Conservation (phyloP, 2,113 vertebrate species). For the Orthonyx spaldingii region DNA sequence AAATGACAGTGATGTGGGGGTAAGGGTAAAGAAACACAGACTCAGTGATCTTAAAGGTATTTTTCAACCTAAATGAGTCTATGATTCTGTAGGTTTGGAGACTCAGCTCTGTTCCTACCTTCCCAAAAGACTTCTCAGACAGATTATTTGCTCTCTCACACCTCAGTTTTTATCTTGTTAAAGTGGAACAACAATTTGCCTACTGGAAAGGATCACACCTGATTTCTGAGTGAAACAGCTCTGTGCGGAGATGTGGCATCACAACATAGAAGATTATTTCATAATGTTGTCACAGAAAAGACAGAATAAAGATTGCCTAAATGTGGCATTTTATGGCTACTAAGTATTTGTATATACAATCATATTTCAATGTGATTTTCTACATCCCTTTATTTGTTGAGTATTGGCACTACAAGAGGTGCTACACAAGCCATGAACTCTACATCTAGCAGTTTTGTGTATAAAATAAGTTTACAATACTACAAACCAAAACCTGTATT, state of each 20-base stretch:
- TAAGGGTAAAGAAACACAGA: background rate
- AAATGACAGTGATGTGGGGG: background rate
- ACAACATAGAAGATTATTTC: background rate
- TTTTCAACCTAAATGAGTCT: background rate
- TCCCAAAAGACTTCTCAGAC: background rate
- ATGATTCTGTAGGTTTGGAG: background rate
- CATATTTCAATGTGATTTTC: background rate
- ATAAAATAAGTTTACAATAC: background rate
- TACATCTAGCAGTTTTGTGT: background rate
- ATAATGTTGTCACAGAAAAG: background rate
- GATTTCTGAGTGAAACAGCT: background rate
- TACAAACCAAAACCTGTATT: background rate
- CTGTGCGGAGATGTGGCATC: rapidly evolving
- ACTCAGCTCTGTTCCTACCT: background rate
- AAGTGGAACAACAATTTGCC: background rate
- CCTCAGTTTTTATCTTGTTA: background rate
- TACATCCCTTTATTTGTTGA: background rate
- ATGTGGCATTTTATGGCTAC: background rate
- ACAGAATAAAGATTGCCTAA: background rate
- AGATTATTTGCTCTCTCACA: background rate
- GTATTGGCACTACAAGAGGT: background rate
- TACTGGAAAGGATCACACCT: background rate
- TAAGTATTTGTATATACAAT: background rate
- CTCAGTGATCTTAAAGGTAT: background rate
- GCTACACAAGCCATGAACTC: background rate